Evolutionary conservation across 2,888 invertebrate species (phyloP).

Genomic region (Sphaerophoria rueppellii): DNA sequence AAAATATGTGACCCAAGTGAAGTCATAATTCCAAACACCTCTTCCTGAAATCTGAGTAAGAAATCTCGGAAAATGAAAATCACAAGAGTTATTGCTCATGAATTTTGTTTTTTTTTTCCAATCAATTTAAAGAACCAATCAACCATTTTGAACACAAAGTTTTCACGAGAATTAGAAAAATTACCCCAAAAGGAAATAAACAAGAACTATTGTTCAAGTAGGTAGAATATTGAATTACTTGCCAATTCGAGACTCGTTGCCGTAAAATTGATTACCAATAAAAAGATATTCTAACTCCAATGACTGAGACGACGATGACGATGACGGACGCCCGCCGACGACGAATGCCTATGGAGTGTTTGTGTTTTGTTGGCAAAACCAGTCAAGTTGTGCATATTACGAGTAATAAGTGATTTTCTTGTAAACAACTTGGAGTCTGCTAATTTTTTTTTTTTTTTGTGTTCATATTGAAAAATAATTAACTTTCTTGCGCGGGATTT

Average conservation of each 20-base stretch:
- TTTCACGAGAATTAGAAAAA: not conserved
- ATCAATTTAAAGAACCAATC: conserved; percentile 49
- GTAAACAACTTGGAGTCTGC: conserved; percentile 28
- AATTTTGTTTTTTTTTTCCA: conserved; percentile 29
- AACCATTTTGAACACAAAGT: conserved; percentile 32
- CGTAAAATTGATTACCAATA: conserved; percentile 47
- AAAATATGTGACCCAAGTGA: not conserved
- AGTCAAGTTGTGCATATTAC: conserved; percentile 10
- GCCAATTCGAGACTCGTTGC: conserved; percentile 25
- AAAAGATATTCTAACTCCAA: conserved; percentile 30
- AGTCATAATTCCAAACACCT: conserved; percentile 25
- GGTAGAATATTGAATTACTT: conserved; percentile 13
- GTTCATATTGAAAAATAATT: conserved; percentile 61
- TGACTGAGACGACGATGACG: not conserved
- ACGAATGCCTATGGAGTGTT: not conserved
- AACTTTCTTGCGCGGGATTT: conserved; percentile 62
- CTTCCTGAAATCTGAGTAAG: conserved; percentile 18
- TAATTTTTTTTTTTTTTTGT: conserved; percentile 29
- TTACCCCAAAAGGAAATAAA: conserved; percentile 19
- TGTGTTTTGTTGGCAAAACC: not conserved
- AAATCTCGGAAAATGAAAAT: not conserved
- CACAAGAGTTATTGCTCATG: conserved; percentile 24
- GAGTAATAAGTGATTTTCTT: conserved; percentile 44
- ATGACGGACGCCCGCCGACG: not conserved
- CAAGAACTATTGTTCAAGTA: conserved; percentile 1